phyloP scores from a whole-genome alignment of 2,113 vertebrate genomes.

The Galemys pyrenaicus region DNA sequence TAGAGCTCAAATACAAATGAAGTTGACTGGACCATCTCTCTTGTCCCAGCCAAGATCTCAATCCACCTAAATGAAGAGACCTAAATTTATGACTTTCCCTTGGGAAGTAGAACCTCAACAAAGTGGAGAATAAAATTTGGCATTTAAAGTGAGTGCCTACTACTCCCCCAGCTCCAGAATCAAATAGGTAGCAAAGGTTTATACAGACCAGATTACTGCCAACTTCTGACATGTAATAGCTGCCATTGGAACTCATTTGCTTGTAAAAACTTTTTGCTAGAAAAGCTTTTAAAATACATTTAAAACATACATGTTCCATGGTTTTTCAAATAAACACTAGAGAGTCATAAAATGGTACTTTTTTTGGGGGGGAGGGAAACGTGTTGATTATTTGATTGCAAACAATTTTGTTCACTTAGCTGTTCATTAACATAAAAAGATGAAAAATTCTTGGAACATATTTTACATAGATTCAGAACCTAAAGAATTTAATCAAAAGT shows the following conservation, averaged over 20 bases:
- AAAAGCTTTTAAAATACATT: background rate
- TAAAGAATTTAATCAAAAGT: conserved; percentile 72
- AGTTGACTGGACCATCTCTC: background rate
- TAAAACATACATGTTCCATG: conserved; percentile 26
- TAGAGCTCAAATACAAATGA: background rate
- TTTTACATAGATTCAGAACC: conserved; percentile 72
- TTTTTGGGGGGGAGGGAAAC: background rate
- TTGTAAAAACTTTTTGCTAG: background rate
- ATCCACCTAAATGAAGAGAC: background rate
- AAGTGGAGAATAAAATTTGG: background rate
- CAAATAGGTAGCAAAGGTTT: background rate
- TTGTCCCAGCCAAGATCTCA: background rate
- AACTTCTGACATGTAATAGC: background rate
- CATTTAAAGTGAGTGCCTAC: background rate
- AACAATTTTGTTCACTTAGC: conserved; percentile 77
- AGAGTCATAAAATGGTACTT: conserved; percentile 49
- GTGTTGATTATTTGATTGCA: conserved; percentile 77
- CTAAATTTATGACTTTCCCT: background rate
- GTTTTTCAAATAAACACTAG: conserved; percentile 52
- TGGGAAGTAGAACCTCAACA: background rate
- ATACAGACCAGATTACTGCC: background rate
- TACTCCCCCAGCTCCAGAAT: background rate
- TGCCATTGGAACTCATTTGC: background rate
- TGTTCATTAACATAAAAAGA: conserved; percentile 76
- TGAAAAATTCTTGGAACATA: conserved; percentile 65